Conservation (phyloP, 2,888 invertebrate species). For the Cryptocephalus primarius region DNA sequence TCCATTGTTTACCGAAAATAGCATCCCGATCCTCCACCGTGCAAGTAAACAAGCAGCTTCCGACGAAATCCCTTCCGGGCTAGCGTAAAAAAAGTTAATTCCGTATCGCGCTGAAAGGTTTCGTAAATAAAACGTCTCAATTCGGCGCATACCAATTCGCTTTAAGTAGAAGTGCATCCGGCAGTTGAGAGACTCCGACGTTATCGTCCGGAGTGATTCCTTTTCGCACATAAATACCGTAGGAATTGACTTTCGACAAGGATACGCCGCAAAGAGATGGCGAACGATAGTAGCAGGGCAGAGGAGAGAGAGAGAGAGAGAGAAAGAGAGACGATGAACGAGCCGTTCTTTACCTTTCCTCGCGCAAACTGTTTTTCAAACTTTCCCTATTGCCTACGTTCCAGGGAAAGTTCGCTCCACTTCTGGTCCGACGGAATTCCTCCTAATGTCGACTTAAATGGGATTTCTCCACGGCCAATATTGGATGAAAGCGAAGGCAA, state of each 20-base stretch:
- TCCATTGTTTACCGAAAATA: no score
- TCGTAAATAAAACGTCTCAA: constrained; percentile 17
- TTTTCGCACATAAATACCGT: not conserved
- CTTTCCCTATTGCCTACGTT: no score
- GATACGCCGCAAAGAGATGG: not conserved
- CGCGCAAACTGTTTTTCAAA: no score
- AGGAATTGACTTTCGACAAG: not conserved
- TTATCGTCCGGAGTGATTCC: not conserved
- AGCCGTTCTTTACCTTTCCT: no score
- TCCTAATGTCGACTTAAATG: no score
- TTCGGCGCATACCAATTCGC: constrained; percentile 14
- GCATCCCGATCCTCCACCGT: not conserved
- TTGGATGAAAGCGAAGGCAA: no score
- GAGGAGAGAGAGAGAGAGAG: no score
- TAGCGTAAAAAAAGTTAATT: constrained; percentile 8
- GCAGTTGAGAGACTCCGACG: not conserved
- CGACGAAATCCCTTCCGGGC: not conserved
- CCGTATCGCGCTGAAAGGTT: constrained; percentile 14
- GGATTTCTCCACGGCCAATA: no score
- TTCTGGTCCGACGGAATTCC: no score
- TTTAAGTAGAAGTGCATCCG: constrained; percentile 8
- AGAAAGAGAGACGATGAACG: no score
- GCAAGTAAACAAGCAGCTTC: constrained; percentile 2
- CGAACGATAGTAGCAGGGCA: not conserved
- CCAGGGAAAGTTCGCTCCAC: no score